Percentiles rank a stretch among this genome's conserved stretches.
phyloP scores from a whole-genome alignment of 2,888 invertebrate species.

The Drosophila testacea region DNA sequence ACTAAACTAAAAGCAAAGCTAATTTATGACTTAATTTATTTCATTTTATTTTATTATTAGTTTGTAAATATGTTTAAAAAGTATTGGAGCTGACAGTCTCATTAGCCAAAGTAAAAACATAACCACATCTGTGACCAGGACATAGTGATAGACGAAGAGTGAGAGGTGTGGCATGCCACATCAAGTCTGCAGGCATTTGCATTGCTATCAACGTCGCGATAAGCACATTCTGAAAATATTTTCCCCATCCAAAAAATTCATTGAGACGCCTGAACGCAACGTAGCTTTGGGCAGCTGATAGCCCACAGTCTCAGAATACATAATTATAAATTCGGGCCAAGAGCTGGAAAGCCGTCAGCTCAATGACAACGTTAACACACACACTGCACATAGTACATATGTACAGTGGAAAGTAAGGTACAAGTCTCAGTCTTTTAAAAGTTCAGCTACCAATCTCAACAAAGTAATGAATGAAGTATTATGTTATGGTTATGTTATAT shows the following conservation, averaged over 20 bases:
- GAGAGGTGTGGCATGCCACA: constrained; percentile 11
- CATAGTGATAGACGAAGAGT: neutral
- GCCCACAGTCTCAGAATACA: constrained; percentile 38
- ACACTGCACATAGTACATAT: too few relatives aligned
- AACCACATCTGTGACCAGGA: constrained; percentile 1
- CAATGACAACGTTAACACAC: constrained; percentile 33
- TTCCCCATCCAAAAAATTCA: neutral
- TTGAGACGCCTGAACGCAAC: neutral
- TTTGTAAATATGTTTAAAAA: neutral
- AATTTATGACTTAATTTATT: neutral
- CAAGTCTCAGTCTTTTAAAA: too few relatives aligned
- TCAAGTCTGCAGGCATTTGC: constrained; percentile 44
- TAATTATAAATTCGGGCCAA: constrained; percentile 59
- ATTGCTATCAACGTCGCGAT: constrained; percentile 63
- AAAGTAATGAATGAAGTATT: too few relatives aligned
- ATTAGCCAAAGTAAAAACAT: constrained; percentile 1
- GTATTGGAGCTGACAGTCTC: constrained; percentile 5
- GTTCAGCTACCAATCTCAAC: too few relatives aligned
- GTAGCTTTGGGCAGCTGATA: constrained; percentile 21
- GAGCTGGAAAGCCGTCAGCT: constrained; percentile 23
- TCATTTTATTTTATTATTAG: neutral
- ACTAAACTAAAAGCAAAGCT: neutral
- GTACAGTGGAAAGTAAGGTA: too few relatives aligned
- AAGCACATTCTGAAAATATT: constrained; percentile 55
- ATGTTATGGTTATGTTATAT: too few relatives aligned